A percentile compares a stretch with the other conserved stretches of the same genome.
Evolutionary conservation across 2,113 vertebrate species (phyloP).

Genomic region (Pithys albifrons): DNA sequence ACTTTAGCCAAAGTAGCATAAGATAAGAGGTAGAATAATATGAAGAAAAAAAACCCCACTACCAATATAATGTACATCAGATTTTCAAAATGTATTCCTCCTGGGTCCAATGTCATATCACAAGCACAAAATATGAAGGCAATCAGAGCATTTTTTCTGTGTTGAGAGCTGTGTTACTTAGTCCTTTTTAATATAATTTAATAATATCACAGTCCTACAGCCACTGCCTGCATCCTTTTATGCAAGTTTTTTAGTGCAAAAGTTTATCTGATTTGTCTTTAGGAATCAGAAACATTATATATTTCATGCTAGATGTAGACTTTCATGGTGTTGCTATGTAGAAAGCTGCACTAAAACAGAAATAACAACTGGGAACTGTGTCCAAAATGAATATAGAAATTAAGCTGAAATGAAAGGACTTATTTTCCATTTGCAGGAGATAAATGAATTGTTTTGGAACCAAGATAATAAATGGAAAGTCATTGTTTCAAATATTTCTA

Average conservation of each 20-base stretch:
- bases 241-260: not conserved
- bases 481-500: not conserved
- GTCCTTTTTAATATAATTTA: not conserved
- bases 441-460: not conserved
- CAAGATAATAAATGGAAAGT: not conserved
- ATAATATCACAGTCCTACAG: not conserved
- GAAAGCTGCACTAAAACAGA: not conserved
- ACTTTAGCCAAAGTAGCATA: not conserved
- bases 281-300: not conserved
- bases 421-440: not conserved
- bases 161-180: not conserved
- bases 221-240: accelerated
- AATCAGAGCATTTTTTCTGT: not conserved
- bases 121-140: not conserved
- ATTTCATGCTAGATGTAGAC: not conserved
- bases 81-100: not conserved
- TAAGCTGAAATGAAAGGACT: not conserved
- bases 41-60: not conserved
- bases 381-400: not conserved
- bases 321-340: not conserved
- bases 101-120: not conserved
- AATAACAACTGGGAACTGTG: not conserved
- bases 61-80: not conserved
- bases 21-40: not conserved
- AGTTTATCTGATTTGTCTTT: not conserved